phyloP scores from a whole-genome alignment of 2,797 vertebrate genomes.

The Chromis chromis region DNA sequence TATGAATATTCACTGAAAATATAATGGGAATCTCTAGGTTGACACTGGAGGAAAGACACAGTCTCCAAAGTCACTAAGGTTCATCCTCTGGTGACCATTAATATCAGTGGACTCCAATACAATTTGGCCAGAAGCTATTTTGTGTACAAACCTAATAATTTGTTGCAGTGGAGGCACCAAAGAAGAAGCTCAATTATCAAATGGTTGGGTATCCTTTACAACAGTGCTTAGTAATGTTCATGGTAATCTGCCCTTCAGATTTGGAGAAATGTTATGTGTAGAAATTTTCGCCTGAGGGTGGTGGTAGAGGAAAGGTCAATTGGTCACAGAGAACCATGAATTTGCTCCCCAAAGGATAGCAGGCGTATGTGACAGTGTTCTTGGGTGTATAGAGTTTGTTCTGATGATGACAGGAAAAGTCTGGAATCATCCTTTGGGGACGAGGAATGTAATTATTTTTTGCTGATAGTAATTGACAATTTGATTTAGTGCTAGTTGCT shows the following conservation, averaged over 20 bases:
- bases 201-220: slow-evolving; percentile 33
- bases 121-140: neutral
- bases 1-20: slow-evolving; percentile 44
- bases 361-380: too few relatives aligned
- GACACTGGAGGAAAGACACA: neutral
- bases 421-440: too few relatives aligned
- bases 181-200: slow-evolving; percentile 35
- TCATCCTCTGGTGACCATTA: neutral
- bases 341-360: neutral
- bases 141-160: slow-evolving; percentile 4
- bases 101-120: neutral
- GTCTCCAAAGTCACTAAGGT: neutral
- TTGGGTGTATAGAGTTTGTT: too few relatives aligned
- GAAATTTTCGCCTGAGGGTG: slow-evolving; percentile 31
- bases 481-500: neutral
- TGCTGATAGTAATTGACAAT: too few relatives aligned
- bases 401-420: too few relatives aligned
- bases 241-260: slow-evolving; percentile 63
- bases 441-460: too few relatives aligned
- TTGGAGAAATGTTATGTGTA: slow-evolving; percentile 37
- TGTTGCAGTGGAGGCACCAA: neutral
- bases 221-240: slow-evolving; percentile 41
- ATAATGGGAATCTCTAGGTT: neutral
- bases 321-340: slow-evolving; percentile 42
- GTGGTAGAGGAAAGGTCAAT: slow-evolving; percentile 56